Conservation (phyloP, 1,140 invertebrate species). For the Scaptodrosophila lebanonensis region DNA sequence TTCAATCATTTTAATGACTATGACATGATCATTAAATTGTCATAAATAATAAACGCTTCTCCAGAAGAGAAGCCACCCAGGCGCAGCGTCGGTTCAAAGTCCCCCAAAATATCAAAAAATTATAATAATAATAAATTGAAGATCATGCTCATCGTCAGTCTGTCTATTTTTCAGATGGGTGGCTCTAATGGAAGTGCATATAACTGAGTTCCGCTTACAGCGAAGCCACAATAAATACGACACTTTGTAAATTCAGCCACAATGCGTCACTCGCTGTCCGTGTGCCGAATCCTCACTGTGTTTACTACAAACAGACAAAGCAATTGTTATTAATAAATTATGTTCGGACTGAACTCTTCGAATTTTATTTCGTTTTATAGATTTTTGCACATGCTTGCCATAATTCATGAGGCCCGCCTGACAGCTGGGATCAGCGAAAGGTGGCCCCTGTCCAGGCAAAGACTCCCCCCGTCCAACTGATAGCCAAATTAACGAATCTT, state of each 20-base stretch:
- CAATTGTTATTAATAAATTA: conserved; percentile 54
- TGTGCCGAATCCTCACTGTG: conserved; percentile 8
- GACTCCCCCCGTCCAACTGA: too few species aligned
- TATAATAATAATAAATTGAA: conserved; percentile 7
- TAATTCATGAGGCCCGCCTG: conserved; percentile 50
- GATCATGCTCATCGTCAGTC: too few species aligned
- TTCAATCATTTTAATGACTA: conserved; percentile 47
- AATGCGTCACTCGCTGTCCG: background rate
- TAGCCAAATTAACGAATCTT: too few species aligned
- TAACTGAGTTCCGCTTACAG: too few species aligned
- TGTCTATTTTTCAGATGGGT: too few species aligned
- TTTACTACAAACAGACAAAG: conserved; percentile 11
- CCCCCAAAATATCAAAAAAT: conserved; percentile 30
- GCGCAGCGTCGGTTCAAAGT: conserved; percentile 24
- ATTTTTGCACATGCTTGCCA: conserved; percentile 68
- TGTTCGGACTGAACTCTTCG: conserved; percentile 49
- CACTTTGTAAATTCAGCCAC: background rate
- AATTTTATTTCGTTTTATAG: conserved; percentile 47
- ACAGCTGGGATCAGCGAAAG: conserved; percentile 38
- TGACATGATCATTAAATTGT: conserved; percentile 49
- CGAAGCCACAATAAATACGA: background rate
- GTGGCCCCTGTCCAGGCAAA: background rate
- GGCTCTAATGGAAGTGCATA: too few species aligned
- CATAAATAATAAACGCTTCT: conserved; percentile 33
- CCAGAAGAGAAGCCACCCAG: conserved; percentile 25